Percentiles rank a stretch among this genome's conserved stretches.
Conservation (phyloP, 2,888 invertebrate genomes). For the Eilema sororculum region DNA sequence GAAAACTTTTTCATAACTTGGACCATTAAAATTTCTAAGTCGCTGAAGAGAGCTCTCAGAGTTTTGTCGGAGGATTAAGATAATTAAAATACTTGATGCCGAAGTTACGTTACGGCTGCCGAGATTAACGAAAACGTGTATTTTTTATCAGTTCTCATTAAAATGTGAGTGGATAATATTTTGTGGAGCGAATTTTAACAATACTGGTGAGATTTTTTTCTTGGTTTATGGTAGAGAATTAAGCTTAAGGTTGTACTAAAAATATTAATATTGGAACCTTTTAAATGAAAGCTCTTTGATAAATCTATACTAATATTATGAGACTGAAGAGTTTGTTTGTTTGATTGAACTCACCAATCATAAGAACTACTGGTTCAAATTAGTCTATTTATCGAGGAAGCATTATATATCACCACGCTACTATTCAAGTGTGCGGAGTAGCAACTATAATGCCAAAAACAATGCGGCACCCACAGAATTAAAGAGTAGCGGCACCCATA, state of each 20-base stretch:
- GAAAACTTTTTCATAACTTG: slow-evolving; percentile 48
- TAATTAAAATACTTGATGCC: slow-evolving; percentile 76
- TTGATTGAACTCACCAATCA: too few species aligned
- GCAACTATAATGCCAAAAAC: too few species aligned
- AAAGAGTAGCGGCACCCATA: too few species aligned
- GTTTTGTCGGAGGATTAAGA: slow-evolving; percentile 69
- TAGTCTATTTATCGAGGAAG: too few species aligned
- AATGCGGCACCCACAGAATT: too few species aligned
- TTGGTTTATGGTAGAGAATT: background rate
- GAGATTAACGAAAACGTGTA: slow-evolving; percentile 57
- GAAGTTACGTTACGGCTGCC: slow-evolving; percentile 58
- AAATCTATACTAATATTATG: too few species aligned
- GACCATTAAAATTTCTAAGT: slow-evolving; percentile 61
- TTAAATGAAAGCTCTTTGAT: background rate
- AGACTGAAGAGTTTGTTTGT: too few species aligned
- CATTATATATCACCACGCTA: too few species aligned
- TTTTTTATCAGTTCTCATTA: slow-evolving; percentile 44
- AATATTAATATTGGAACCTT: background rate
- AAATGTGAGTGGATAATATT: slow-evolving; percentile 43
- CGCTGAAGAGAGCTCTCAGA: slow-evolving; percentile 55
- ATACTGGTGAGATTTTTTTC: slow-evolving; percentile 3
- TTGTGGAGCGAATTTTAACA: slow-evolving; percentile 19
- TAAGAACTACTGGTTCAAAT: too few species aligned
- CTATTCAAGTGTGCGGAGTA: too few species aligned
- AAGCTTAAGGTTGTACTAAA: too few species aligned